Percentiles rank a stretch among this genome's conserved stretches.
Conservation (phyloP, 2,797 vertebrate species). For the Anabacerthia variegaticeps region DNA sequence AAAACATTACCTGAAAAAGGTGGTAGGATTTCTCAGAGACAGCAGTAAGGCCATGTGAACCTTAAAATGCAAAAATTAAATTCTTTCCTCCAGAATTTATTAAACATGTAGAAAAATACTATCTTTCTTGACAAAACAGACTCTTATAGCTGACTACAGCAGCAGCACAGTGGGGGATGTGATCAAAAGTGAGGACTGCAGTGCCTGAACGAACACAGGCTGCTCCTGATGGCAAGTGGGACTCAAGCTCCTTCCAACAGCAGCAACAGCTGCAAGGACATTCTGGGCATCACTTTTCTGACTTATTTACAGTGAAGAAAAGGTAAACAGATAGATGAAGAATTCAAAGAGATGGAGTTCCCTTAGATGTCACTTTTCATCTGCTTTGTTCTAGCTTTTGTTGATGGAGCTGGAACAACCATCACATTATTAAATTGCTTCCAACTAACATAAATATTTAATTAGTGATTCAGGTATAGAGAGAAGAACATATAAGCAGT, state of each 20-base stretch:
- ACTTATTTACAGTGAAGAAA: background rate
- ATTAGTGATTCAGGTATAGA: background rate
- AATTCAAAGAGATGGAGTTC: background rate
- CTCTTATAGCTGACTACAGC: background rate
- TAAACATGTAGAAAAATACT: background rate
- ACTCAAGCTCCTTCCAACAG: background rate
- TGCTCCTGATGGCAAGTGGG: background rate
- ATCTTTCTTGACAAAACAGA: background rate
- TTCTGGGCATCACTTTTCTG: background rate
- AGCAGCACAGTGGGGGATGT: background rate
- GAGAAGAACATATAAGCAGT: background rate
- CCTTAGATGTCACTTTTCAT: background rate
- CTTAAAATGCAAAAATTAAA: background rate
- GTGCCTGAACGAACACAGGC: rapidly evolving
- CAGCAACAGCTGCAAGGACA: background rate
- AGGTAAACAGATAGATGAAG: background rate
- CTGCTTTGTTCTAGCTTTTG: background rate
- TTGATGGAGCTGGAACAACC: background rate
- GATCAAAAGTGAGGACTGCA: background rate
- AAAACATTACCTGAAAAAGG: background rate
- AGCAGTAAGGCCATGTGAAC: background rate
- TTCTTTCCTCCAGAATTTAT: background rate
- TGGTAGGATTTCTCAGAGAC: background rate
- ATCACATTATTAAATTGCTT: background rate
- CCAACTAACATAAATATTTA: background rate